Base-by-base conservation (phyloP, 2,888 invertebrate species). In the Geophilus truncorum region DNA sequence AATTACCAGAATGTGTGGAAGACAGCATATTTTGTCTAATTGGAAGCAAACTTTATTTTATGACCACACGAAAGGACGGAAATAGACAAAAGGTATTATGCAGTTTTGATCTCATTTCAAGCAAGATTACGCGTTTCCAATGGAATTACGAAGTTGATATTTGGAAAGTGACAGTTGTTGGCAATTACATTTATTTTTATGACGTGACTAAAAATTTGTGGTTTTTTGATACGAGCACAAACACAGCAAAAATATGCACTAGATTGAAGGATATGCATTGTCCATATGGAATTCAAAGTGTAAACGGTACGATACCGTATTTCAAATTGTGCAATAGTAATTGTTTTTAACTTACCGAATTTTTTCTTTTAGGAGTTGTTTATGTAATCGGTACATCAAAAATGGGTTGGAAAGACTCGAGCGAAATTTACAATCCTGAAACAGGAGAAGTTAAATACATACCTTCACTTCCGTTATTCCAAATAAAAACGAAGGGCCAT, bases 241-340 rank as follows among this genome's bases (percentile, higher is more conserved):
- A 70, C 7, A 28, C 6, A 28, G 70, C 70, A 6, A 10, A 28
- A 4, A 70, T 70, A 15, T 70, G 70, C 28, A 70, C 70, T 25
- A 25, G 28, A 28, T 15, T 70, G 6, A 70, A 70, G 25, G 12
- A 70, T 70, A 10, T 10, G 10, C 70, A 70, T 70, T 70, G 70
- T 70, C 70, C 70, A 25, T 70, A 70, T 25, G 70, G 70, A 10
- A 70, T 70, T 70, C 70, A 70, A 70, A 70, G 70, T n/a, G 70
- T 70, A 28, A 70, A 70, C 28, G 70, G 70, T 70, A 70, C 15
- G 25, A 28, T 2, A 25, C 10, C 28, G n/a, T n/a, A n/a, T n/a
- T n/a, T n/a, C n/a, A n/a, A 70, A 25, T 70, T 70, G n/a, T 57
- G 1, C 28, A 6, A 28, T 70, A 12, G 12, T 25, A 12, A 10